Base-by-base conservation (phyloP, 2,888 invertebrate genomes). In the Pheosia gnoma region DNA sequence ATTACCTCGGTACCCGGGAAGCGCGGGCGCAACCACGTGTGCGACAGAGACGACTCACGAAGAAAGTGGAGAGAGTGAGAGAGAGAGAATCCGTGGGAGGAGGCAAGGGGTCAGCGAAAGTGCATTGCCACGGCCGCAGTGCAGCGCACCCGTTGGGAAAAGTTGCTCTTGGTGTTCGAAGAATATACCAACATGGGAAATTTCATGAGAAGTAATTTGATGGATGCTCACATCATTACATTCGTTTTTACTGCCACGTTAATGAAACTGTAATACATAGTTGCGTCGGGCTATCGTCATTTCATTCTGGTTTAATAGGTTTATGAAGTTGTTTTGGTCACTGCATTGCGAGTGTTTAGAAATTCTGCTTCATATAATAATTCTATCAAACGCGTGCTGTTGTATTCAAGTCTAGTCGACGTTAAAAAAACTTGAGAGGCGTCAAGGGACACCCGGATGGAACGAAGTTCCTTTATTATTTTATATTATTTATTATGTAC, bases 101-200 rank as follows among this genome's bases (percentile, higher is more conserved):
- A 90, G 89, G 88, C 88, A 87, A 80, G 89, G 90, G 93, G 92
- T 93, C 92, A 93, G 92, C 87, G 92, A 93, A 93, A 93, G 93
- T 93, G 91, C 93, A 93, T 93, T 93, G 93, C 91, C 93, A 88
- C 89, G 91, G 88, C 85, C 84, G 85, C 85, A 80, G 85, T 86
- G 87, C 88, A 82, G 84, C 82, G 88, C 89, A 86, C 85, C 84
- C 90, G 90, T 89, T 90, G 90, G 88, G 90, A 91, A 91, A 91
- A 86, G 89, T 87, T 88, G 84, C 82, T 87, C 88, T 87, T 72
- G 70, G 72, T 74, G 81, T 79, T 80, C 83, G 78, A 84, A 82
- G 82, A 85, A 86, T 87, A 85, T 86, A 84, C 84, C 82, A 75
- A 75, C 80, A 86, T 80, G 81, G 86, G 82, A 87, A 86, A 82